A percentile compares a stretch with the other conserved stretches of the same genome.
Evolutionary conservation across 2,797 vertebrate species (phyloP).

Genomic region (Fundulus diaphanus): DNA sequence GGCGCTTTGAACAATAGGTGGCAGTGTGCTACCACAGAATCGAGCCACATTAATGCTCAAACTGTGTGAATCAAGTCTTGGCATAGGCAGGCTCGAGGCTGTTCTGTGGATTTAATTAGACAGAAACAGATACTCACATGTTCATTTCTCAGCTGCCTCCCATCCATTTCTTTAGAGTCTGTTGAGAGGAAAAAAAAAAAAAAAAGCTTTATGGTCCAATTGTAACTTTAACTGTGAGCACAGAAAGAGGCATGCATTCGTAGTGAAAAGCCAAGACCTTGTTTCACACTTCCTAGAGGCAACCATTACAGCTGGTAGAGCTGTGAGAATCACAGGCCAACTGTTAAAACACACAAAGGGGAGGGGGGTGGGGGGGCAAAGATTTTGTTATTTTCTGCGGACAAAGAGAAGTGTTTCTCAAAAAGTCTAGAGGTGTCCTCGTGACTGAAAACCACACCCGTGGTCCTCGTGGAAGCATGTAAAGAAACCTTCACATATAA

Average conservation of each 20-base stretch:
- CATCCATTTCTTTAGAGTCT: slow-evolving; percentile 82
- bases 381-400: slow-evolving; percentile 35
- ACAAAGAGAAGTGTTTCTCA: slow-evolving; percentile 58
- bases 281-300: slow-evolving; percentile 80
- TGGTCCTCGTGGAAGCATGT: slow-evolving; percentile 31
- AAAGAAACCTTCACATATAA: neutral
- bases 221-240: slow-evolving; percentile 81
- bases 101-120: slow-evolving; percentile 87
- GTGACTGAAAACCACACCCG: slow-evolving; percentile 49
- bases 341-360: slow-evolving; percentile 58
- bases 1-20: slow-evolving; percentile 80
- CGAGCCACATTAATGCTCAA: slow-evolving; percentile 41
- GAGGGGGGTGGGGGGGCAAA: slow-evolving; percentile 52
- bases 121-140: slow-evolving; percentile 87
- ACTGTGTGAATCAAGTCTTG: slow-evolving; percentile 70
- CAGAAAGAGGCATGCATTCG: slow-evolving; percentile 73
- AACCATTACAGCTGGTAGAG: slow-evolving; percentile 79
- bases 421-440: slow-evolving; percentile 51
- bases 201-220: slow-evolving; percentile 80
- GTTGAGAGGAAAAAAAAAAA: slow-evolving; percentile 61
- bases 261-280: slow-evolving; percentile 77
- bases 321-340: slow-evolving; percentile 74
- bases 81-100: slow-evolving; percentile 79
- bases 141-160: slow-evolving; percentile 85
- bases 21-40: slow-evolving; percentile 84